Evolutionary conservation across 1,140 invertebrate genomes (phyloP).

Genomic region (Apolygus lucorum): DNA sequence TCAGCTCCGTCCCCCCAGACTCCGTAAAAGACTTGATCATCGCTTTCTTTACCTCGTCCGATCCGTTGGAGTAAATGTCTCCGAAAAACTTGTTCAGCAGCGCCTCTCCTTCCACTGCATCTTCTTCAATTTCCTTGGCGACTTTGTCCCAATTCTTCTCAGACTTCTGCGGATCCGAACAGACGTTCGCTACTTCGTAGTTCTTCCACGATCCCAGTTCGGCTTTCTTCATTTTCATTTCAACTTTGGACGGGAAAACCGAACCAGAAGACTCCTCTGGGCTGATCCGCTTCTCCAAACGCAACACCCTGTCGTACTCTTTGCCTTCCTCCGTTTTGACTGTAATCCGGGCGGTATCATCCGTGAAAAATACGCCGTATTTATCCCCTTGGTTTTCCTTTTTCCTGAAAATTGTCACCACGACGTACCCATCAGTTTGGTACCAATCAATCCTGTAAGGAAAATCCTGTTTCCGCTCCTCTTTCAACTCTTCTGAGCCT

Average conservation of each 20-base stretch:
- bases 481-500: too few species aligned
- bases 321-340: background rate
- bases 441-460: conserved; percentile 85
- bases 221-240: conserved; percentile 85
- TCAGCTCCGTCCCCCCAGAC: conserved; percentile 93
- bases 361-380: background rate
- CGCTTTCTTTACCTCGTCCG: conserved; percentile 87
- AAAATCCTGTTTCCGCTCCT: too few species aligned
- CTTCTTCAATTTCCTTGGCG: conserved; percentile 59
- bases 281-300: conserved; percentile 51
- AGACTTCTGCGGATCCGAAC: background rate
- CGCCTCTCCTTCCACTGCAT: conserved; percentile 78
- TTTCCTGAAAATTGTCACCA: conserved; percentile 84
- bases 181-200: conserved; percentile 48
- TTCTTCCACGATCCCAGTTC: conserved; percentile 73
- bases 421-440: conserved; percentile 73
- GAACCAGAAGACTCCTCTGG: conserved; percentile 58
- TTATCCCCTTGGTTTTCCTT: conserved; percentile 38
- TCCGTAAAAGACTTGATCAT: conserved; percentile 99
- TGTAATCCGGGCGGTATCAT: background rate
- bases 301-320: background rate
- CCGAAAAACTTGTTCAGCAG: conserved; percentile 88
- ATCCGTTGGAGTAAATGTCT: conserved; percentile 87
- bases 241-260: conserved; percentile 88
- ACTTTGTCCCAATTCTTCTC: conserved; percentile 74